These are phyloP conservation scores for Tetanocera ferruginea DNA, from an alignment of 2,888 invertebrate genomes.

Conservation along the genomic window DNA sequence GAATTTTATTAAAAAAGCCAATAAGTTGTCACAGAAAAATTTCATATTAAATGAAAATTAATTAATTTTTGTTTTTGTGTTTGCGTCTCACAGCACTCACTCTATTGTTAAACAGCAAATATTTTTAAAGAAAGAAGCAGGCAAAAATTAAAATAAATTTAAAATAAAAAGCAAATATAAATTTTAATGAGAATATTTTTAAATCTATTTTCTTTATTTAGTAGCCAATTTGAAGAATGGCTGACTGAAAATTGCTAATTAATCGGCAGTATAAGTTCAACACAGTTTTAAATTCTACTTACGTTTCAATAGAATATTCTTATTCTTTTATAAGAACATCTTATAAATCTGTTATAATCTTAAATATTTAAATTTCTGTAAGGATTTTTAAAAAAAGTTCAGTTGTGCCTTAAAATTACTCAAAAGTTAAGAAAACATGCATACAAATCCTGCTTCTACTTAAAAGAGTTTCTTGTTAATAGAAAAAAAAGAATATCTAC, in stretches of 20 bases:
- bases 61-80: not conserved
- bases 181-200: not conserved
- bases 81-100: too few relatives aligned
- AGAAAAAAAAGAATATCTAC: not conserved
- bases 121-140: not conserved
- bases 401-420: not conserved
- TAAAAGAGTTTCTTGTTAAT: not conserved
- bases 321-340: too few relatives aligned
- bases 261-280: too few relatives aligned
- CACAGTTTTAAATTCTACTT: too few relatives aligned
- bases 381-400: not conserved
- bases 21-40: not conserved
- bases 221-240: too few relatives aligned
- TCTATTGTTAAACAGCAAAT: too few relatives aligned
- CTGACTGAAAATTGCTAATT: too few relatives aligned
- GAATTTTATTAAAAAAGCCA: slow-evolving; percentile 1
- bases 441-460: not conserved
- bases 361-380: not conserved
- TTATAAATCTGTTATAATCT: not conserved
- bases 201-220: not conserved
- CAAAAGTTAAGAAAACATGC: not conserved
- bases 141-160: not conserved
- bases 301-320: too few relatives aligned
- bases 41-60: not conserved
- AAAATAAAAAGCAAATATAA: not conserved